Evolutionary conservation across 2,797 vertebrate genomes (phyloP).

Genomic region (Moxostoma hubbsi): DNA sequence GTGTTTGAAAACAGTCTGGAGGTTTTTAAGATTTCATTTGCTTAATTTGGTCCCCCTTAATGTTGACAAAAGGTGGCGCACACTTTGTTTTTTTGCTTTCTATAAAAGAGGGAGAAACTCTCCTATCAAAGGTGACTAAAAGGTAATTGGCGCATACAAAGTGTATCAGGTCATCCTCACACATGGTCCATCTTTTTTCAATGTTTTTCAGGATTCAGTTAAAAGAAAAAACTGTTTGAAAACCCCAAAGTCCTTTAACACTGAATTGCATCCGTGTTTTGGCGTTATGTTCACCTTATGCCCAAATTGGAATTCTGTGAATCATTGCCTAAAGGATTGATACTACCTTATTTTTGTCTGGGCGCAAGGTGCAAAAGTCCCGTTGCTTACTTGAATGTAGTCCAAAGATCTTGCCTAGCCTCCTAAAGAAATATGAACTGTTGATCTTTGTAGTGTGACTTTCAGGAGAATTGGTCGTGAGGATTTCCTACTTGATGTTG

Average conservation of each 20-base stretch:
- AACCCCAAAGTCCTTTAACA: background rate
- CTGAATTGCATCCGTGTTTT: background rate
- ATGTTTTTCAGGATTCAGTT: background rate
- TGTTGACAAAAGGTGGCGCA: background rate
- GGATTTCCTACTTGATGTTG: background rate
- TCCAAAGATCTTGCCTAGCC: background rate
- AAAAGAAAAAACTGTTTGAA: too few species aligned
- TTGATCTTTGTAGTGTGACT: constrained; percentile 41
- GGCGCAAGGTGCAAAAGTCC: background rate
- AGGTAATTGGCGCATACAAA: background rate
- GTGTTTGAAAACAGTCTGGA: background rate
- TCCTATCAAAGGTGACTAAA: background rate
- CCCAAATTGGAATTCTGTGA: background rate
- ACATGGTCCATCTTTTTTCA: background rate
- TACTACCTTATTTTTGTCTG: background rate
- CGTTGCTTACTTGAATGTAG: constrained; percentile 31
- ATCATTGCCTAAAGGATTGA: background rate
- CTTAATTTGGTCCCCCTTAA: background rate
- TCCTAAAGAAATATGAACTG: constrained; percentile 15
- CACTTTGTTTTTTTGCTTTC: constrained; percentile 18
- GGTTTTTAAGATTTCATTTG: constrained; percentile 10
- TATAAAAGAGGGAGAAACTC: background rate
- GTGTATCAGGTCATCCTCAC: constrained; percentile 17
- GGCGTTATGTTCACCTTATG: background rate
- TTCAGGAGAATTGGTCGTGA: constrained; percentile 44